Evolutionary conservation across 2,113 vertebrate species (phyloP).

Genomic region (Trogon melanurus): DNA sequence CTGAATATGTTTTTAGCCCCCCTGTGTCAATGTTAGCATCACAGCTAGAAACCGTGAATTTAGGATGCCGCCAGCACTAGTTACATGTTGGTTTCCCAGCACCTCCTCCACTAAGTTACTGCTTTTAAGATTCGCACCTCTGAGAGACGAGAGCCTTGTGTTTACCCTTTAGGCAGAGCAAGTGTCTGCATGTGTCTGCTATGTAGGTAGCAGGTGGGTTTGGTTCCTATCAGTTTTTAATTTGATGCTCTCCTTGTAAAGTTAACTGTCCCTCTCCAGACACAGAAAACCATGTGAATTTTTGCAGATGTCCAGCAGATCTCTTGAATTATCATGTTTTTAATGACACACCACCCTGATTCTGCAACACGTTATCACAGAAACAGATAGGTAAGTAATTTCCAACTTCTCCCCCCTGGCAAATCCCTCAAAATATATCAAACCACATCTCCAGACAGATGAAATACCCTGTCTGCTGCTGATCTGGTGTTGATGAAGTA

Average conservation of each 20-base stretch:
- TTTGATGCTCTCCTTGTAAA: not conserved
- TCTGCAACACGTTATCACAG: not conserved
- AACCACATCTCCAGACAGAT: not conserved
- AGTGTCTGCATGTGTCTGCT: not conserved
- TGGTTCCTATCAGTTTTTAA: not conserved
- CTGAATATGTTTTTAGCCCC: not conserved
- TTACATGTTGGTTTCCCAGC: not conserved
- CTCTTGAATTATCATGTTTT: not conserved
- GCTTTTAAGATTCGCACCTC: not conserved
- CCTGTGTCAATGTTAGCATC: not conserved
- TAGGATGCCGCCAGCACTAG: not conserved
- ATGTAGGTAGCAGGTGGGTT: not conserved
- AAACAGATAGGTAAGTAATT: not conserved
- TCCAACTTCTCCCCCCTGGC: not conserved
- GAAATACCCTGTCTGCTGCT: constrained; percentile 2
- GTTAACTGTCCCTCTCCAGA: not conserved
- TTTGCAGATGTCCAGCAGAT: not conserved
- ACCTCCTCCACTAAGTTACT: not conserved
- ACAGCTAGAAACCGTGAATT: not conserved
- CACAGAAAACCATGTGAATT: not conserved
- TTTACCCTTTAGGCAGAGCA: constrained; percentile 51
- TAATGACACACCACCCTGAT: not conserved
- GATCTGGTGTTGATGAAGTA: not conserved
- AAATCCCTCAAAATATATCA: not conserved
- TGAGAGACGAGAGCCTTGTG: not conserved